Base-by-base conservation (phyloP, 2,888 invertebrate species). In the Cinara cedri region DNA sequence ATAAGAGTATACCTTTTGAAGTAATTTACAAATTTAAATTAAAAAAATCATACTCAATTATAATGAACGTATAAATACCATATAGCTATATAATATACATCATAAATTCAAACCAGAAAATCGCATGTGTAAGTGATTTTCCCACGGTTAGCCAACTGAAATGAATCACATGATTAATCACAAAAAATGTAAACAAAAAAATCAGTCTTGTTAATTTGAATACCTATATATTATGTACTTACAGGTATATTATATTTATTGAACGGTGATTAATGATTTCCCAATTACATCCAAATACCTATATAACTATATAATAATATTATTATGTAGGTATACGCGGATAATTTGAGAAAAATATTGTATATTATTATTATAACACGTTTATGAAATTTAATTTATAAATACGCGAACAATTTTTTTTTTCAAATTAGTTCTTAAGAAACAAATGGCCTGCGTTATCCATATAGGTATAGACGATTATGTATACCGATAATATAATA, bases 111-210 rank as follows among this genome's bases (percentile, higher is more conserved):
- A 14, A 71, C 21, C 19, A 34, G 70, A 42, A 57, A 44, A 57
- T 44, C 44, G 71, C 44, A 10, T 11, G 16, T 19, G n/a, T 34
- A 34, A 34, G 19, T 57, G n/a, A 71, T 21, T 44, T 71, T 71
- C 71, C 55, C 71, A 71, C 71, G 71, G 71, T 57, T 21, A 44
- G 9, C 34, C 51, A n/a, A 55, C 54, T 42, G 42, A 55, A 51
- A 51, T 68, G 49, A 51, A 68, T 51, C 19, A 51, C 21, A 21
- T 46, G 16, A 24, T 34, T 21, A 46, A 44, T 34, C 54, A 57
- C 55, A 11, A 57, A 71, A 71, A 71, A 14, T 44, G 16, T 24
- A 71, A 42, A 71, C n/a, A 21, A 14, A 44, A 71, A 57, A 16
- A 24, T 44, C 19, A 44, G 44, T 55, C 71, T 71, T 57, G 57